phyloP scores from a whole-genome alignment of 92 coral and sea anemone species.

The Palythoa heliodiscus region DNA sequence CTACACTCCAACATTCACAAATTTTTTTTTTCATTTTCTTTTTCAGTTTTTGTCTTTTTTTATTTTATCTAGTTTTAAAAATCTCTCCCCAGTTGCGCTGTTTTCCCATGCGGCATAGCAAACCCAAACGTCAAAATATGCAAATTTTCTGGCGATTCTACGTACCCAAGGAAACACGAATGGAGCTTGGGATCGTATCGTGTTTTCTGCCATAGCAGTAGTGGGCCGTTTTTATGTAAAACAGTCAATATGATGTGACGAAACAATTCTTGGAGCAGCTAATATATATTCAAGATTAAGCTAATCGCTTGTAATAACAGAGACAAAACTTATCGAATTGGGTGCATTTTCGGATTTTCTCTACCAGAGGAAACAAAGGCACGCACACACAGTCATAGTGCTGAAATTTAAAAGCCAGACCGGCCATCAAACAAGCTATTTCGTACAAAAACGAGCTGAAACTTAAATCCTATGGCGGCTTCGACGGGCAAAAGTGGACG shows the following conservation, averaged over 20 bases:
- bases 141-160: slow-evolving; percentile 17
- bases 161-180: slow-evolving; percentile 32
- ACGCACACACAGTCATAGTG: neutral
- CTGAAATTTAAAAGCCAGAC: neutral
- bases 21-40: neutral
- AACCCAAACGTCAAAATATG: slow-evolving; percentile 15
- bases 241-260: slow-evolving; percentile 19
- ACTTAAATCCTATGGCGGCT: slow-evolving; percentile 23
- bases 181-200: slow-evolving; percentile 28
- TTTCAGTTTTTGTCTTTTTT: neutral
- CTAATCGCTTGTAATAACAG: slow-evolving; percentile 20
- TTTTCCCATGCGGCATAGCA: neutral
- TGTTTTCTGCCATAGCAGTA: neutral
- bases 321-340: slow-evolving; percentile 4
- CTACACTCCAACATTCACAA: neutral
- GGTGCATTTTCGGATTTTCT: neutral
- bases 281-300: slow-evolving; percentile 32
- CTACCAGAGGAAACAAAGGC: neutral
- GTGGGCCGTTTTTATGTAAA: slow-evolving; percentile 37
- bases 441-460: neutral
- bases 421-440: neutral
- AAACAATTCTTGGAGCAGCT: slow-evolving; percentile 7
- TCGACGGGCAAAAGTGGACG: neutral
- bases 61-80: neutral
- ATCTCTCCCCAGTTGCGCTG: neutral